Base-by-base conservation (phyloP, 2,113 vertebrate species). In the Siniperca knerii region DNA sequence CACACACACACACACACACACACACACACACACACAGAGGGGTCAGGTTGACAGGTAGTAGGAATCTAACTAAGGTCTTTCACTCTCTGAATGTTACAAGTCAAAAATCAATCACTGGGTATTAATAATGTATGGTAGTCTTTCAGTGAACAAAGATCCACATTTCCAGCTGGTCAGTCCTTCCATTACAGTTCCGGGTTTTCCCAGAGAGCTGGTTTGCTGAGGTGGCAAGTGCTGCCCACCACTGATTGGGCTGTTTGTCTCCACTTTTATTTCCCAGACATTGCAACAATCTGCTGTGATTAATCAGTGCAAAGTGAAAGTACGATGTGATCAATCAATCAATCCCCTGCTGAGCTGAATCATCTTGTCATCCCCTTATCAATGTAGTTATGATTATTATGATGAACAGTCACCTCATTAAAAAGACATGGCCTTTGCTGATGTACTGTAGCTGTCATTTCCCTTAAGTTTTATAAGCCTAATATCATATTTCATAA, bases 101-200 rank as follows among this genome's bases (percentile, higher is more conserved):
- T 83, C 58, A 70, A 81, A 74, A 89, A 81, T 89, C 77, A 82
- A 88, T 92, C n/a, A 37, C 2, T 67, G 18, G 16, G 33, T 13
- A 92, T 93, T 77, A 90, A 92, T 93, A 90, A 90, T 92, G 69
- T 44, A 93, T 82, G 68, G 11, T 0, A 42, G 68, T 62, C 75
- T 81, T 77, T 60, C 52, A 81, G 64, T 37, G 55, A 35, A 79
- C 70, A 79, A 69, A 50, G 23, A 70, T 70, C 25, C 40, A 76
- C 16, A 57, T 66, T 74, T 64, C 54, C 5, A 0, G 44, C 21
- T 29, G 50, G 37, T 64, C 52, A 33, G 71, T 42, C 20, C 21
- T 64, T 75, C 6, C 25, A 52, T 84, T 54, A 54, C 54, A 54
- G 25, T 64, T 77, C 21, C 58, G 12, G 18, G 29, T 70, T 57